A percentile compares a stretch with the other conserved stretches of the same genome.
Evolutionary conservation across 2,797 vertebrate species (phyloP).

Genomic region (Eulemur mongoz): DNA sequence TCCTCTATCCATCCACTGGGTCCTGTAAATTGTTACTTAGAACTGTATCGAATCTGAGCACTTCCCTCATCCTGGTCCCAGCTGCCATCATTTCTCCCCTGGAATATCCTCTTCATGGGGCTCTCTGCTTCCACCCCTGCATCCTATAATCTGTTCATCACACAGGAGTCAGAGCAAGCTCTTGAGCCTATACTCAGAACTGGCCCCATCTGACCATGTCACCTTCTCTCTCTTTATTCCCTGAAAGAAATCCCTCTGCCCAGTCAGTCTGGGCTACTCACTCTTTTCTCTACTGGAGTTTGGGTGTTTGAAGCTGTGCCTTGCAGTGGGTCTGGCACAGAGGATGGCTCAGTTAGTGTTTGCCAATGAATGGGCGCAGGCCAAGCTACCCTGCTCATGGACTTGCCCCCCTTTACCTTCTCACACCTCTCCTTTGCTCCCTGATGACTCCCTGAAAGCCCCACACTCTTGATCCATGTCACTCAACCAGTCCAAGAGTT

Average conservation of each 20-base stretch:
- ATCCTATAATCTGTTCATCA: constrained; percentile 16
- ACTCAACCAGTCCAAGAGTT: neutral
- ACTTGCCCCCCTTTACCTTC: neutral
- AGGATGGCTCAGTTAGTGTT: neutral
- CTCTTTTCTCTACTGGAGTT: constrained; percentile 17
- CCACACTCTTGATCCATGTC: neutral
- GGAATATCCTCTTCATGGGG: neutral
- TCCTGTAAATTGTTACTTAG: neutral
- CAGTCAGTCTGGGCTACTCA: neutral
- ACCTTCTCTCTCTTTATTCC: neutral
- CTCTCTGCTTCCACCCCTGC: neutral
- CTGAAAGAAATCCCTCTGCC: neutral
- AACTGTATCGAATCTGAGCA: neutral
- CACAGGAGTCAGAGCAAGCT: neutral
- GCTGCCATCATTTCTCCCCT: neutral
- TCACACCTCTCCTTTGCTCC: neutral
- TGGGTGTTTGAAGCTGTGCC: neutral
- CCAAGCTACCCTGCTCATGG: neutral
- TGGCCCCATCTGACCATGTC: neutral
- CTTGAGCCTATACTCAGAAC: neutral
- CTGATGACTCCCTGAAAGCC: neutral
- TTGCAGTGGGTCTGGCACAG: neutral
- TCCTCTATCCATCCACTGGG: neutral
- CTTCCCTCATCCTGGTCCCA: neutral
- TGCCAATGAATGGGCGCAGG: neutral